Percentiles rank a stretch among this genome's conserved stretches.
These are phyloP conservation scores for Gryllus longicercus DNA, from an alignment of 2,888 invertebrate genomes.

Conservation along the genomic window DNA sequence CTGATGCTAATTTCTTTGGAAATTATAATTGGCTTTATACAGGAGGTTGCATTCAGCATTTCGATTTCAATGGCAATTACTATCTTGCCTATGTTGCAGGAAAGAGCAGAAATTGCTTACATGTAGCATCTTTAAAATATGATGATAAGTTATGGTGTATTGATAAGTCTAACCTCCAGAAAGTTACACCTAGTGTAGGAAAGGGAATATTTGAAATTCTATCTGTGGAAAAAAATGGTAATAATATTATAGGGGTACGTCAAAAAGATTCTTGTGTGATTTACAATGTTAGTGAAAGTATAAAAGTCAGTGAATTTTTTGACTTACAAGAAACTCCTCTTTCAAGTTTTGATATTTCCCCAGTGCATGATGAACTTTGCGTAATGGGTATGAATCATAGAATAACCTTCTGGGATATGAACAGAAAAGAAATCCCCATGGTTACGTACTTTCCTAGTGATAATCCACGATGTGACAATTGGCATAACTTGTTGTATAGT, in stretches of 20 bases:
- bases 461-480: not conserved
- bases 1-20: not conserved
- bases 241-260: not conserved
- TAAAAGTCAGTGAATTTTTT: not conserved
- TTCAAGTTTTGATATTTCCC: not conserved
- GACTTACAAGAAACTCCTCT: not conserved
- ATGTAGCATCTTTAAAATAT: not conserved
- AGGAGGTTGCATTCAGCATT: not conserved
- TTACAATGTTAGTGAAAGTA: not conserved
- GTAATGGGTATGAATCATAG: not conserved
- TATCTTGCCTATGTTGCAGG: not conserved
- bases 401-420: not conserved
- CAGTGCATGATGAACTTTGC: not conserved
- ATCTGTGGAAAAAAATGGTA: not conserved
- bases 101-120: not conserved
- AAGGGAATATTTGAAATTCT: not conserved
- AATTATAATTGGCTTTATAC: not conserved
- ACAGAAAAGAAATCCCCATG: not conserved
- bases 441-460: not conserved
- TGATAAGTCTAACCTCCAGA: not conserved
- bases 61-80: not conserved
- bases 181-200: not conserved
- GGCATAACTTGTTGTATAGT: not conserved
- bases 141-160: not conserved
- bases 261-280: not conserved